These are phyloP conservation scores for Cecidostiba fungosa DNA, from an alignment of 2,888 invertebrate species.

Conservation along the genomic window DNA sequence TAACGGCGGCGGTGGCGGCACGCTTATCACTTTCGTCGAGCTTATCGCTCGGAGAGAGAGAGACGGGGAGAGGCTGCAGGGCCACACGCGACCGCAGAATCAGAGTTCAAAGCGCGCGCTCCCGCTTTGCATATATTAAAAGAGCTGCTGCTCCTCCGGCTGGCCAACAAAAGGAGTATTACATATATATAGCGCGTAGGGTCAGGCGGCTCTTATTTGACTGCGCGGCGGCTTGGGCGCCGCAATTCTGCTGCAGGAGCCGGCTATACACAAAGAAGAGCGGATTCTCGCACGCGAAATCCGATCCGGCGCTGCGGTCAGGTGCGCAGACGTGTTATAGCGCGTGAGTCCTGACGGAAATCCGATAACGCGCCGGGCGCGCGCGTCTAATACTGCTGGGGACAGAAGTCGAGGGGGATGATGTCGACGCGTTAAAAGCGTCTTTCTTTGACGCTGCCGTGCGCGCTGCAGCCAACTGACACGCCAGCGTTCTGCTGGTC, in stretches of 20 bases:
- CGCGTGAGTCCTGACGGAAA: neutral
- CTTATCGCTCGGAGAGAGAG: neutral
- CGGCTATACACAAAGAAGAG: neutral
- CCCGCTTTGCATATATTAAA: constrained; percentile 1
- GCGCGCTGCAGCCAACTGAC: no score
- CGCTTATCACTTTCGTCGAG: neutral
- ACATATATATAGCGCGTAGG: neutral
- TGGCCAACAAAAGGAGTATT: neutral
- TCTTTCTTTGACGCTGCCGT: neutral
- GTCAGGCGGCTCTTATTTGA: constrained; percentile 8
- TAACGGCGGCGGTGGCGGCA: neutral
- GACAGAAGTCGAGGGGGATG: neutral
- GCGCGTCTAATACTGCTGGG: no score
- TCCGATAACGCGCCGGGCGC: neutral
- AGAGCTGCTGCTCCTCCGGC: neutral
- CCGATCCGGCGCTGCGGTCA: neutral
- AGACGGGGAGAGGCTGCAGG: neutral
- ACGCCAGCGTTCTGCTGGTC: no score
- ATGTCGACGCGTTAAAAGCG: neutral
- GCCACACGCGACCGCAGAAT: neutral
- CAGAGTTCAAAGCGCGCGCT: neutral
- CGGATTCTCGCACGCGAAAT: neutral
- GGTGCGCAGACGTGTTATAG: neutral
- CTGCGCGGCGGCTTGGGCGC: no score
- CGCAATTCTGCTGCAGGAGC: no score